These are phyloP conservation scores for Python bivittatus DNA, from an alignment of 2,113 vertebrate genomes.

Conservation along the genomic window DNA sequence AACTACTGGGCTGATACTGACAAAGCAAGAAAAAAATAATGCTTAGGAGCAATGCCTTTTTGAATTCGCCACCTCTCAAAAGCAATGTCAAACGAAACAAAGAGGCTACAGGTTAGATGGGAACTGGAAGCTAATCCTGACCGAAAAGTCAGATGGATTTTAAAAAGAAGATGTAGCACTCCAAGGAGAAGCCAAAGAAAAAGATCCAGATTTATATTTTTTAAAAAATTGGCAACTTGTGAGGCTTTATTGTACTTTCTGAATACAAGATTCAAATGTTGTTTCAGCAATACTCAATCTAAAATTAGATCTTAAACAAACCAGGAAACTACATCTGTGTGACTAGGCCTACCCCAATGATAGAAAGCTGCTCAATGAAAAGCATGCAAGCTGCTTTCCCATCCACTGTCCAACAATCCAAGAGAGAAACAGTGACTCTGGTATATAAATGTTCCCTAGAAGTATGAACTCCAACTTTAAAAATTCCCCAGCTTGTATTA, in stretches of 20 bases:
- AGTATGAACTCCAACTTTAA: not conserved
- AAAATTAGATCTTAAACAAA: not conserved
- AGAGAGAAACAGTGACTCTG: not conserved
- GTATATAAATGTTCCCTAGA: not conserved
- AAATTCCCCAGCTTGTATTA: not conserved
- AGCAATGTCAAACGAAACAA: conserved; percentile 1
- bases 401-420: not conserved
- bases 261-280: not conserved
- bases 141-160: not conserved
- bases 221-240: not conserved
- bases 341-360: not conserved
- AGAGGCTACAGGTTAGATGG: not conserved
- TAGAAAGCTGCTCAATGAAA: not conserved
- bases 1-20: not conserved
- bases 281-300: not conserved
- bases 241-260: not conserved
- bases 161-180: not conserved
- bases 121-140: not conserved
- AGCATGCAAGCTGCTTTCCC: not conserved
- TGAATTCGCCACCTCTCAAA: not conserved
- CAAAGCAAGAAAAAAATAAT: not conserved
- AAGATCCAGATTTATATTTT: not conserved
- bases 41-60: not conserved
- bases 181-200: not conserved
- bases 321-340: not conserved